Evolutionary conservation across 2,888 invertebrate species (phyloP).

Genomic region (Horisme vitalbata): DNA sequence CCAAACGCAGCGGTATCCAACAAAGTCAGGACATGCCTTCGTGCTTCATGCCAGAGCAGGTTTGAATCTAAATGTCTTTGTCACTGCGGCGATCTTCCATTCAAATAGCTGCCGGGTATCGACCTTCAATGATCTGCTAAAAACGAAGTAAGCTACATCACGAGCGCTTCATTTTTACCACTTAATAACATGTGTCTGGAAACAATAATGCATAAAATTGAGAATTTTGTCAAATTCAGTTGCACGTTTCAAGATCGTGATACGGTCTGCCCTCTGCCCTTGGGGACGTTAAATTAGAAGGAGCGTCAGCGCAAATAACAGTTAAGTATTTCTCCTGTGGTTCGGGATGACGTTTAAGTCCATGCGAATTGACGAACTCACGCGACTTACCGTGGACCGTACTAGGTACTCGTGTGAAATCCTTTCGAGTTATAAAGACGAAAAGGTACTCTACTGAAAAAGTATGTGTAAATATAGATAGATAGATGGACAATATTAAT

Average conservation of each 20-base stretch:
- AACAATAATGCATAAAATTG: conserved; percentile 3
- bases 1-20: no score
- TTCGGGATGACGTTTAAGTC: conserved; percentile 46
- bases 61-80: no score
- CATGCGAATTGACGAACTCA: conserved; percentile 45
- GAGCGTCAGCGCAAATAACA: conserved; percentile 52
- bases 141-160: no score
- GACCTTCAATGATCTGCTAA: no score
- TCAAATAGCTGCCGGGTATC: no score
- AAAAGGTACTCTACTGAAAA: no score
- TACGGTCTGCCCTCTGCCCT: conserved; percentile 38
- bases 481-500: no score
- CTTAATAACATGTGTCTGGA: not conserved
- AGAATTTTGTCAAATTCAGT: conserved; percentile 22
- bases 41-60: no score
- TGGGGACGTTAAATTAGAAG: conserved; percentile 45
- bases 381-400: conserved; percentile 44
- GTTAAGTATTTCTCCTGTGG: conserved; percentile 46
- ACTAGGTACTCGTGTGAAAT: conserved; percentile 30
- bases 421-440: conserved; percentile 10
- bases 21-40: no score
- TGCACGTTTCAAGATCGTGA: conserved; percentile 35
- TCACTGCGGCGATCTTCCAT: no score
- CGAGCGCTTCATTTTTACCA: no score
- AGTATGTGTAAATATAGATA: no score